phyloP scores from a whole-genome alignment of 2,113 vertebrate species.

The Microtus montanus region DNA sequence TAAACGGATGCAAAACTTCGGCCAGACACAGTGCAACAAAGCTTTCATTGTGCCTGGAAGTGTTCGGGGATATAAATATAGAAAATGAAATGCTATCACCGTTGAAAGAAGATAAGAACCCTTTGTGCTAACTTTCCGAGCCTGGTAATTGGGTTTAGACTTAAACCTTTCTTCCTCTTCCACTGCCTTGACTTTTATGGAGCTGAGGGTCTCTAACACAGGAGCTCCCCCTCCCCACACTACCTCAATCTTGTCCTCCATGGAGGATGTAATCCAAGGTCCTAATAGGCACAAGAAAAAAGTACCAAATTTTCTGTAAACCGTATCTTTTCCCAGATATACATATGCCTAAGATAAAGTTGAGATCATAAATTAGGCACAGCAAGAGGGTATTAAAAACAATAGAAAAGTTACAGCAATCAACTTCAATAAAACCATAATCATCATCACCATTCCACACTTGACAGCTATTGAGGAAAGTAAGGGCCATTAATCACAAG shows the following conservation, averaged over 20 bases:
- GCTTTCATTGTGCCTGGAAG: background rate
- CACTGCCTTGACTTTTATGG: background rate
- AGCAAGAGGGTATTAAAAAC: background rate
- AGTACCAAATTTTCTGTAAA: background rate
- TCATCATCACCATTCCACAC: background rate
- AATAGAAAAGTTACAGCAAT: background rate
- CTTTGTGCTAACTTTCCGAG: slow-evolving; percentile 17
- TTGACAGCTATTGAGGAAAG: background rate
- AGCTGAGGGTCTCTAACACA: background rate
- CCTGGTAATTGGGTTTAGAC: background rate
- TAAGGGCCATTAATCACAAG: background rate
- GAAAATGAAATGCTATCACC: slow-evolving; percentile 34
- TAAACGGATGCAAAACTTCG: slow-evolving; percentile 67
- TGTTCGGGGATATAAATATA: slow-evolving; percentile 29
- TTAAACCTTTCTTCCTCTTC: background rate
- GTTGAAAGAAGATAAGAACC: slow-evolving; percentile 20
- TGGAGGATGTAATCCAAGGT: background rate
- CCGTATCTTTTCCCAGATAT: background rate
- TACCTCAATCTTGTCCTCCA: background rate
- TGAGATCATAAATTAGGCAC: background rate
- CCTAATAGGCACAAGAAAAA: background rate
- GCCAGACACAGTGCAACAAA: slow-evolving; percentile 52
- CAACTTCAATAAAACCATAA: background rate
- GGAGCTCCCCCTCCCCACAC: background rate
- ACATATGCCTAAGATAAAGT: background rate